Percentiles rank a stretch among this genome's conserved stretches.
Conservation (phyloP, 2,888 invertebrate species). For the Callosobruchus maculatus region DNA sequence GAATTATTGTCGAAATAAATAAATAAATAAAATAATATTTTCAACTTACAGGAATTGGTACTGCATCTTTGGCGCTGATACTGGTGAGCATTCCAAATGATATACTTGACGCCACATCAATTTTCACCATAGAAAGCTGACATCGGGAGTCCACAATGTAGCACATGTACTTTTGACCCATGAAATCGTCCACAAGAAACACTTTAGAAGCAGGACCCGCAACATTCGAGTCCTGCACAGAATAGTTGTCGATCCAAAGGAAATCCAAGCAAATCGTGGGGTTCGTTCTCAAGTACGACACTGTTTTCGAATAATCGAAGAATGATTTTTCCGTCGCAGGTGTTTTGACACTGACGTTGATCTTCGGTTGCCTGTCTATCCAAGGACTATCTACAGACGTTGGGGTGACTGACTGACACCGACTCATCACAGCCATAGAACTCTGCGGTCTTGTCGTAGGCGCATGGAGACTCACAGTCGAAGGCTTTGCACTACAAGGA, state of each 20-base stretch:
- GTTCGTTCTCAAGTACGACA: slow-evolving; percentile 51
- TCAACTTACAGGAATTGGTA: slow-evolving; percentile 63
- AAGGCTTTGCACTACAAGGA: slow-evolving; percentile 36
- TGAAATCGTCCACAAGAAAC: slow-evolving; percentile 80
- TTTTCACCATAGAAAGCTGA: slow-evolving; percentile 64
- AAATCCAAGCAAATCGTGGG: slow-evolving; percentile 87
- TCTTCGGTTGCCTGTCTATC: slow-evolving; percentile 33
- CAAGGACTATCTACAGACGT: slow-evolving; percentile 37
- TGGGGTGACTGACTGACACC: slow-evolving; percentile 51
- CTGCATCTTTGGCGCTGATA: slow-evolving; percentile 81
- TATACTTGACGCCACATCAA: slow-evolving; percentile 66
- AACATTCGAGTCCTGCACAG: slow-evolving; percentile 36
- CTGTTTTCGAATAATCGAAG: slow-evolving; percentile 37
- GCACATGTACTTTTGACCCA: slow-evolving; percentile 81
- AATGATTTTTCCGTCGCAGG: slow-evolving; percentile 44
- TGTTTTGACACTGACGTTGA: slow-evolving; percentile 30
- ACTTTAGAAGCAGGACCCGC: slow-evolving; percentile 67
- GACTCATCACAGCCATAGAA: slow-evolving; percentile 54
- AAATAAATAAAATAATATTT: no score
- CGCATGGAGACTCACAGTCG: slow-evolving; percentile 23
- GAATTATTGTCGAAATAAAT: no score
- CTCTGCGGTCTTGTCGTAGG: slow-evolving; percentile 49
- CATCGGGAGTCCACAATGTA: slow-evolving; percentile 65
- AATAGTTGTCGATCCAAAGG: slow-evolving; percentile 76
- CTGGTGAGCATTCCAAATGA: slow-evolving; percentile 72